Conservation (phyloP, 1,140 invertebrate genomes). For the Uloborus diversus region DNA sequence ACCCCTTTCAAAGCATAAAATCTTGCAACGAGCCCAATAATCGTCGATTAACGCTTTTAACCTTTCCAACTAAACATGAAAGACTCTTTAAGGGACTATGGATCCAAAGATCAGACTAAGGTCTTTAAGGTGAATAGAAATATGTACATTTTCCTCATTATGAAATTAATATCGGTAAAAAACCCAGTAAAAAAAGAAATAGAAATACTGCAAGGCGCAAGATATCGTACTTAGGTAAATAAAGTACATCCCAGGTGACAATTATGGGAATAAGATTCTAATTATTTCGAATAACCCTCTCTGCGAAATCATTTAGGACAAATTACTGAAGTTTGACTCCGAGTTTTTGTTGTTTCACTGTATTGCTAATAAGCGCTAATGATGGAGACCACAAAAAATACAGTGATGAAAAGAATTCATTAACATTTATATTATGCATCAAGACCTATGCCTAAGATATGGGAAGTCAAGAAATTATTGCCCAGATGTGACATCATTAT, state of each 20-base stretch:
- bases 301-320: slow-evolving; percentile 24
- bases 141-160: not conserved
- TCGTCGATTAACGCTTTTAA: slow-evolving; percentile 19
- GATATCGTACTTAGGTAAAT: slow-evolving; percentile 27
- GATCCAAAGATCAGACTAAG: slow-evolving; percentile 6
- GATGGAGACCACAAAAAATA: not conserved
- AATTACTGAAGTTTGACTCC: slow-evolving; percentile 41
- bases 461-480: slow-evolving; percentile 26
- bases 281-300: slow-evolving; percentile 44
- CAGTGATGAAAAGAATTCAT: slow-evolving; percentile 34
- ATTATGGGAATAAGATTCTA: slow-evolving; percentile 46
- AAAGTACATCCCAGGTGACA: slow-evolving; percentile 40
- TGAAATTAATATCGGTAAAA: not conserved
- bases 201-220: not conserved
- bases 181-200: not conserved
- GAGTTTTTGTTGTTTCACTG: slow-evolving; percentile 7
- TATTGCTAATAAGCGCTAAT: slow-evolving; percentile 51
- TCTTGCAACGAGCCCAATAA: not conserved
- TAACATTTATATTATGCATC: slow-evolving; percentile 43
- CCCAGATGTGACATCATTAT: slow-evolving; percentile 36
- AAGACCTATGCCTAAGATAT: slow-evolving; percentile 25
- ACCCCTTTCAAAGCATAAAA: not conserved
- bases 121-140: slow-evolving; percentile 8
- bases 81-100: slow-evolving; percentile 13
- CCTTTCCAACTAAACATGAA: not conserved